Evolutionary conservation across 1,140 invertebrate genomes (phyloP).

Genomic region (Acromyrmex heyeri): DNA sequence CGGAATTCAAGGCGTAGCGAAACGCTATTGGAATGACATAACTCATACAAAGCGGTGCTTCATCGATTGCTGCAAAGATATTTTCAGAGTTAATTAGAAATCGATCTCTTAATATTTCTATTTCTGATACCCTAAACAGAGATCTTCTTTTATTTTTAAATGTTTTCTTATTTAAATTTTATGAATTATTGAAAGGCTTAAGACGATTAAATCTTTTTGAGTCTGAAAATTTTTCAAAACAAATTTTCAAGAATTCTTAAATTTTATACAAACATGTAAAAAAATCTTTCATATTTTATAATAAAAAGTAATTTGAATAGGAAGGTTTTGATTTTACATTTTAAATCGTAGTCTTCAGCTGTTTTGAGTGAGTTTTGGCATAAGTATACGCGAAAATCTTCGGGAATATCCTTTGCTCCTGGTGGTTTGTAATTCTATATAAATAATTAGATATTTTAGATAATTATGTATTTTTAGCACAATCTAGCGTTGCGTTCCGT

Average conservation of each 20-base stretch:
- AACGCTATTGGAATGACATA: constrained; percentile 90
- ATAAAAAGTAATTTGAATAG: neutral
- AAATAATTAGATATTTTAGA: constrained; percentile 3
- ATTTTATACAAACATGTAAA: neutral
- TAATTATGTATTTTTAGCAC: neutral
- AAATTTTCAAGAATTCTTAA: neutral
- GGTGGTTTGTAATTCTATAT: constrained; percentile 93
- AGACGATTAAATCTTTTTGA: neutral
- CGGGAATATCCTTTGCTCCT: constrained; percentile 94
- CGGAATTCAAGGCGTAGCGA: constrained; percentile 90
- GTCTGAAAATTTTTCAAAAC: neutral
- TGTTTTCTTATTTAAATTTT: neutral
- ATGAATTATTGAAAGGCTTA: neutral
- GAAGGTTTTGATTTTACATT: constrained; percentile 87
- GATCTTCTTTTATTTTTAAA: constrained; percentile 32
- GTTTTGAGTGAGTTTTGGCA: constrained; percentile 90
- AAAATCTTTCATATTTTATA: neutral
- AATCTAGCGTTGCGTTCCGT: neutral
- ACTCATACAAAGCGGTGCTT: constrained; percentile 92
- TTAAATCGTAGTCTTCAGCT: constrained; percentile 91
- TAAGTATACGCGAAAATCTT: constrained; percentile 93
- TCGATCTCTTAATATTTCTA: neutral
- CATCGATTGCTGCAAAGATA: constrained; percentile 89
- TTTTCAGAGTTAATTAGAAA: neutral
- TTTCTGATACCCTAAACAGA: neutral